phyloP scores from a whole-genome alignment of 2,888 invertebrate genomes.

The Clusia tigrina region DNA sequence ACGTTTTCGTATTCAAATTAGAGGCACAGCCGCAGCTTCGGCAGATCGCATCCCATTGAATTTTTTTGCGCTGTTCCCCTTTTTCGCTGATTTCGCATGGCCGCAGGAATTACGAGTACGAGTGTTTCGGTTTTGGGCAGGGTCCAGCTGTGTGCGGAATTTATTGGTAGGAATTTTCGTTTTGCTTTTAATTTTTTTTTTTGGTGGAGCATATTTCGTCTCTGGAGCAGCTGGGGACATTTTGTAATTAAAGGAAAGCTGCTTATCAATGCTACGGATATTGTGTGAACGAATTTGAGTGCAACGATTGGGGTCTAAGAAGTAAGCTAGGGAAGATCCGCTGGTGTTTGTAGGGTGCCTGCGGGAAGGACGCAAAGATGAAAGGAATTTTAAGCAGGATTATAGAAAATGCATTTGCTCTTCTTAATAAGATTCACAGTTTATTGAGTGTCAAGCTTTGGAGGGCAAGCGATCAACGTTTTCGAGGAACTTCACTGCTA shows the following conservation, averaged over 20 bases:
- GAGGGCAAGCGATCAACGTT: too few relatives aligned
- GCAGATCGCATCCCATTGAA: conserved; percentile 14
- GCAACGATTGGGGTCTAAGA: too few relatives aligned
- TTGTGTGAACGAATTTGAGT: neutral
- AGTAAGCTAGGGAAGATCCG: too few relatives aligned
- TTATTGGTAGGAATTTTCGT: conserved; percentile 36
- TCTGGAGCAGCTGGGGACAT: conserved; percentile 39
- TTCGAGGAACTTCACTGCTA: too few relatives aligned
- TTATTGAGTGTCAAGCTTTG: too few relatives aligned
- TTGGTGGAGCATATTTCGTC: conserved; percentile 13
- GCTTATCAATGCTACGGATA: neutral
- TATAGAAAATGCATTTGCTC: too few relatives aligned
- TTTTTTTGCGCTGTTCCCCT: neutral
- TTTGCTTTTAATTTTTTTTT: conserved; percentile 26
- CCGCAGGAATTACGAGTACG: too few relatives aligned
- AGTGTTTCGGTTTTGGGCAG: conserved; percentile 18
- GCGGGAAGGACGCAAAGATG: too few relatives aligned
- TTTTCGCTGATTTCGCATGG: conserved; percentile 10
- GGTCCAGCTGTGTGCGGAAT: conserved; percentile 41
- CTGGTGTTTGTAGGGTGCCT: too few relatives aligned
- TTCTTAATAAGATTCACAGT: too few relatives aligned
- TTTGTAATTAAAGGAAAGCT: conserved; percentile 34
- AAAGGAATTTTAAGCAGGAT: too few relatives aligned
- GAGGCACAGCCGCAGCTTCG: too few relatives aligned
- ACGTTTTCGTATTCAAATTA: conserved; percentile 47